A percentile compares a stretch with the other conserved stretches of the same genome.
These are phyloP conservation scores for Lochmaea capreae DNA, from an alignment of 2,888 invertebrate species.

Conservation along the genomic window DNA sequence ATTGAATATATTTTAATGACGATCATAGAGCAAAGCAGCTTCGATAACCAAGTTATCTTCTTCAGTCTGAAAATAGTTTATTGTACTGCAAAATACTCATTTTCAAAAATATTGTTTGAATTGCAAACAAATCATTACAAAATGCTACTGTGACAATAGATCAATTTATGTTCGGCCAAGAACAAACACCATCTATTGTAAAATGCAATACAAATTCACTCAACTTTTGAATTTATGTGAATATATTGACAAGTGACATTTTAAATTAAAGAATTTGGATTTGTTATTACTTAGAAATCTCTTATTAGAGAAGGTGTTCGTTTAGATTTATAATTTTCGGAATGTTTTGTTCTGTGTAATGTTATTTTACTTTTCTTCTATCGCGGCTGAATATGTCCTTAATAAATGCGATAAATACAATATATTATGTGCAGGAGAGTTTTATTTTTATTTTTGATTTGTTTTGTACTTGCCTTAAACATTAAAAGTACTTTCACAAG, in stretches of 20 bases:
- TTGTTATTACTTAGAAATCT: slow-evolving; percentile 11
- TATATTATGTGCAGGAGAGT: background rate
- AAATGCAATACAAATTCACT: background rate
- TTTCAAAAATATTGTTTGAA: too few relatives aligned
- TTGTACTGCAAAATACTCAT: too few relatives aligned
- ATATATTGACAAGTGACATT: background rate
- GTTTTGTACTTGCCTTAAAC: background rate
- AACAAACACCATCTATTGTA: background rate
- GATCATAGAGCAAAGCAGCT: too few relatives aligned
- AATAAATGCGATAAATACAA: background rate
- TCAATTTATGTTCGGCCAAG: too few relatives aligned
- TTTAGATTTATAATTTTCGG: background rate
- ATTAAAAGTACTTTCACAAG: background rate
- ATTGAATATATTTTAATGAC: too few relatives aligned
- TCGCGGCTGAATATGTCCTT: background rate
- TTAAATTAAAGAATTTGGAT: slow-evolving; percentile 11
- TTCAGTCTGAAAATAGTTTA: too few relatives aligned
- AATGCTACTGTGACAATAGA: too few relatives aligned
- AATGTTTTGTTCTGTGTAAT: background rate
- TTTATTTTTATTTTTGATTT: background rate
- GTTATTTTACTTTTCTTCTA: background rate
- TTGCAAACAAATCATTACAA: too few relatives aligned
- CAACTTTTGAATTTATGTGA: background rate
- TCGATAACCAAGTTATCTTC: too few relatives aligned
- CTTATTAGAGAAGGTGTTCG: background rate